Percentiles rank a stretch among this genome's conserved stretches.
phyloP scores from a whole-genome alignment of 2,888 invertebrate genomes.

The Gortyna flavago region DNA sequence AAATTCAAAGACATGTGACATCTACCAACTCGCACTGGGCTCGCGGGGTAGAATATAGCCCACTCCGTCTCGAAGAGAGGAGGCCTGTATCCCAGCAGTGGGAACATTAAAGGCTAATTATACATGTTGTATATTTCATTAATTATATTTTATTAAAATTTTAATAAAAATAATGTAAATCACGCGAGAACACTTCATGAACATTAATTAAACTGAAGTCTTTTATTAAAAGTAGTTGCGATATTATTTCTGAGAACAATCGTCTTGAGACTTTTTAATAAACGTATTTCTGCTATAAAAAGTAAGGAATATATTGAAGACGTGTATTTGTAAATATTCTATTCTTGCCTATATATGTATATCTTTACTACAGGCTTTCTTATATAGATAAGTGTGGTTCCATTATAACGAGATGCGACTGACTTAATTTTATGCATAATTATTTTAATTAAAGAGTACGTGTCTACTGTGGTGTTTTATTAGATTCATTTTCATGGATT shows the following conservation, averaged over 20 bases:
- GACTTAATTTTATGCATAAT: neutral
- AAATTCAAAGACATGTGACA: too few species aligned
- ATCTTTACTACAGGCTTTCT: neutral
- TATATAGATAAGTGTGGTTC: neutral
- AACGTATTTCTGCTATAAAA: neutral
- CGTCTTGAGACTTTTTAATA: constrained; percentile 61
- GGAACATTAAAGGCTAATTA: too few species aligned
- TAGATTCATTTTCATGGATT: neutral
- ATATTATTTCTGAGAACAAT: constrained; percentile 69
- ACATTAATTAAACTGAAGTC: constrained; percentile 67
- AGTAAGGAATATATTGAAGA: neutral
- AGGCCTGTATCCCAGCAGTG: too few species aligned
- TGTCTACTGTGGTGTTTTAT: neutral
- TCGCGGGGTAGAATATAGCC: too few species aligned
- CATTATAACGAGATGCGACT: neutral
- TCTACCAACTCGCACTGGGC: too few species aligned
- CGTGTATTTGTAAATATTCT: neutral
- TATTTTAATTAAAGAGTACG: neutral
- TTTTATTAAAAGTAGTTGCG: constrained; percentile 68
- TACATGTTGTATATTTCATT: too few species aligned
- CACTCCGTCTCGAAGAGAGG: too few species aligned
- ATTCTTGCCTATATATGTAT: neutral
- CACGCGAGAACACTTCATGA: constrained; percentile 65
- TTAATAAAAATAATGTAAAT: constrained; percentile 63
- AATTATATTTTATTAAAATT: constrained; percentile 23